phyloP scores from a whole-genome alignment of 2,888 invertebrate species.

The Epistrophe eligans region DNA sequence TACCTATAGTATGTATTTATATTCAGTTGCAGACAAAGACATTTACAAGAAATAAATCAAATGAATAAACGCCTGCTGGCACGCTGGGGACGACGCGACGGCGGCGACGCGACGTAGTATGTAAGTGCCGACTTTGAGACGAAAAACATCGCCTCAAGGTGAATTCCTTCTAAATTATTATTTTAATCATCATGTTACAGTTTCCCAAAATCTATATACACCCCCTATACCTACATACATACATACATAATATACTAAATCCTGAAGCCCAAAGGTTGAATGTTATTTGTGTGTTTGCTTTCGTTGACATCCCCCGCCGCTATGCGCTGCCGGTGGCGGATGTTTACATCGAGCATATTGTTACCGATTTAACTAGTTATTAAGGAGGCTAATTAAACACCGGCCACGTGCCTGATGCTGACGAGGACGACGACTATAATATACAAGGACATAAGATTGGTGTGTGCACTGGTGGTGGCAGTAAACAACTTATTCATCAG shows the following conservation, averaged over 20 bases:
- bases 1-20: constrained; percentile 8
- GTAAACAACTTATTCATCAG: constrained; percentile 57
- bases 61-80: constrained; percentile 46
- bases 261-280: not conserved
- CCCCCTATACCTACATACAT: not conserved
- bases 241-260: not conserved
- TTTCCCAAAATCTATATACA: constrained; percentile 39
- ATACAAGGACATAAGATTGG: constrained; percentile 41
- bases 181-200: constrained; percentile 76
- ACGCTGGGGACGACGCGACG: constrained; percentile 54
- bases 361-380: constrained; percentile 76
- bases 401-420: constrained; percentile 76
- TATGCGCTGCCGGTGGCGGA: constrained; percentile 18
- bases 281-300: constrained; percentile 55
- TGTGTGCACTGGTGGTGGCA: constrained; percentile 63
- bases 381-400: constrained; percentile 78
- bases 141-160: constrained; percentile 65
- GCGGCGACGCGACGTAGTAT: no score
- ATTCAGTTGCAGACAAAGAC: constrained; percentile 19
- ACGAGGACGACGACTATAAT: not conserved
- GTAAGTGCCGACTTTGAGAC: constrained; percentile 36
- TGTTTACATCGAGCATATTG: constrained; percentile 75
- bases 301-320: constrained; percentile 27
- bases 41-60: constrained; percentile 36
- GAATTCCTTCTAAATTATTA: constrained; percentile 75